Evolutionary conservation across 2,113 vertebrate species (phyloP).

Genomic region (Bolborhynchus lineola): DNA sequence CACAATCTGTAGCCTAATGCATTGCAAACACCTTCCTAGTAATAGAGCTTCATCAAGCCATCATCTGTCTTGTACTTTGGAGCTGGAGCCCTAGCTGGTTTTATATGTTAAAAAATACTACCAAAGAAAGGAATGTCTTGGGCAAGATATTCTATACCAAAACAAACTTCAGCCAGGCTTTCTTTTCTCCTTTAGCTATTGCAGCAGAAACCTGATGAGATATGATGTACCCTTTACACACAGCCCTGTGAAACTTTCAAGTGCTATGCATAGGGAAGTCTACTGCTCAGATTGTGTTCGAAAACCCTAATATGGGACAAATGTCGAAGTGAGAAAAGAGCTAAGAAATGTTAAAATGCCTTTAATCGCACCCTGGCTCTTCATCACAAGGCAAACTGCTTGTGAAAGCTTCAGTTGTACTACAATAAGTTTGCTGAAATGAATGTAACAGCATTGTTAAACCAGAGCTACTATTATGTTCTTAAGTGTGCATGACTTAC

Average conservation of each 20-base stretch:
- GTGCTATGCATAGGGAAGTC: not conserved
- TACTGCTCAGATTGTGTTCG: not conserved
- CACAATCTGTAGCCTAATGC: not conserved
- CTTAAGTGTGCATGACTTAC: not conserved
- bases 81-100: not conserved
- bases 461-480: not conserved
- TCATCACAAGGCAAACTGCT: conserved; percentile 10
- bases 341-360: not conserved
- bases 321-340: not conserved
- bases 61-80: not conserved
- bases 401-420: not conserved
- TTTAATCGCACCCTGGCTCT: not conserved
- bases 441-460: conserved; percentile 4
- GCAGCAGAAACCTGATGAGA: not conserved
- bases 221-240: not conserved
- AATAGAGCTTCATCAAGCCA: not conserved
- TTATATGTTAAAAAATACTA: not conserved
- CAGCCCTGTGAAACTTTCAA: not conserved
- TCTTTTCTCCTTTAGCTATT: not conserved
- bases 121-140: not conserved
- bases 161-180: not conserved
- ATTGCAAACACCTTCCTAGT: not conserved
- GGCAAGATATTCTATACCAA: not conserved
- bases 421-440: conserved; percentile 1
- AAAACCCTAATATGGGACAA: not conserved